Evolutionary conservation across 2,797 vertebrate genomes (phyloP).

Genomic region (Austrolebias charrua): DNA sequence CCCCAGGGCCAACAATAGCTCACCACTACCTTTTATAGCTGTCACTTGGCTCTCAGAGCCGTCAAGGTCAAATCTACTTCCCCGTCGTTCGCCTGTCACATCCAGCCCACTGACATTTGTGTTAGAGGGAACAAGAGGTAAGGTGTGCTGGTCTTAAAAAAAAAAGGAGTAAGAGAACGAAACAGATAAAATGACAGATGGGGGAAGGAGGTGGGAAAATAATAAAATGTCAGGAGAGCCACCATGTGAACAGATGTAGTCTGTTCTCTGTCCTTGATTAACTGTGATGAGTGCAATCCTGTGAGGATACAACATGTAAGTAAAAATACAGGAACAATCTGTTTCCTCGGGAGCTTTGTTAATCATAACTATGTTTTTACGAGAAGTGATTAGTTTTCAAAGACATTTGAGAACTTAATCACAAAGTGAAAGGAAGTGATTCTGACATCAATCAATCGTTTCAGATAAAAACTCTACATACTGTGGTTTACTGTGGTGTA

Average conservation of each 20-base stretch:
- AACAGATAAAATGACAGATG: constrained; percentile 52
- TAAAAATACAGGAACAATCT: constrained; percentile 62
- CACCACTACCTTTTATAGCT: constrained; percentile 76
- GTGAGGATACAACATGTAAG: constrained; percentile 51
- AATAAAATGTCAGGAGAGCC: constrained; percentile 63
- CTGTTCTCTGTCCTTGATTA: constrained; percentile 71
- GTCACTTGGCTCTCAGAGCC: constrained; percentile 68
- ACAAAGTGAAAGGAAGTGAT: neutral
- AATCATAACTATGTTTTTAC: constrained; percentile 42
- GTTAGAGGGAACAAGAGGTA: constrained; percentile 50
- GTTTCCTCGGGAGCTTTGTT: constrained; percentile 52
- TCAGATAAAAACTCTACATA: neutral
- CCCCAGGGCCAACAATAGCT: constrained; percentile 78
- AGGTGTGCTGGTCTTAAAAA: constrained; percentile 29
- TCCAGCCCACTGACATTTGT: constrained; percentile 72
- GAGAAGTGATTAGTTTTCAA: constrained; percentile 32
- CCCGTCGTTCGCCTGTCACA: constrained; percentile 76
- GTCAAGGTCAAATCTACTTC: constrained; percentile 77
- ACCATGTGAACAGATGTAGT: constrained; percentile 70
- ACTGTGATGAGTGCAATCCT: constrained; percentile 60
- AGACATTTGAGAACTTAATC: constrained; percentile 33
- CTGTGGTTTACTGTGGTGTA: neutral
- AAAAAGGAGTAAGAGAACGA: constrained; percentile 28
- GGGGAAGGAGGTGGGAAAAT: constrained; percentile 49
- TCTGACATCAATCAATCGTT: neutral